Evolutionary conservation across 2,113 vertebrate species (phyloP).

Genomic region (Felis catus): DNA sequence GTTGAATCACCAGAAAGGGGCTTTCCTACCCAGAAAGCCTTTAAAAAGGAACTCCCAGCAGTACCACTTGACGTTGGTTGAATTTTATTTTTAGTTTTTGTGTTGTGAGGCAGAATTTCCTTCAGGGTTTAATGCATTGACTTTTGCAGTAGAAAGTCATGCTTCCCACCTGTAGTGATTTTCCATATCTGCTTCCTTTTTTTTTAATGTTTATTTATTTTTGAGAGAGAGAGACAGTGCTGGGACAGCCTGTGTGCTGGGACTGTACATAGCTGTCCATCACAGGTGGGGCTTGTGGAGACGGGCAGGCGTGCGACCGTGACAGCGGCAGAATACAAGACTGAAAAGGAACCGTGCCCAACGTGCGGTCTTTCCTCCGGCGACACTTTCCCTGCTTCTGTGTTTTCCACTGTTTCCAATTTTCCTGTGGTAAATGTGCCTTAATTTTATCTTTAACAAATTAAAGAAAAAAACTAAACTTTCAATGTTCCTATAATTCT

Average conservation of each 20-base stretch:
- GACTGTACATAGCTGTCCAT: fast-evolving
- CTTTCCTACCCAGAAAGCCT: neutral
- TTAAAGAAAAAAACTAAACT: neutral
- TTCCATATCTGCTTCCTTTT: neutral
- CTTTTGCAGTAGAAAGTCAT: neutral
- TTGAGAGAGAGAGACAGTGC: too few species aligned
- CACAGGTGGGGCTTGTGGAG: neutral
- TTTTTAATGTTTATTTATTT: too few species aligned
- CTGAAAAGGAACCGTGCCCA: fast-evolving
- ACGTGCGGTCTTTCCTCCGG: fast-evolving
- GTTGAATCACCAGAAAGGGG: neutral
- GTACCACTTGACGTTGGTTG: fast-evolving
- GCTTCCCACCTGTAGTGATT: neutral
- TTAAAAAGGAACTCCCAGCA: too few species aligned
- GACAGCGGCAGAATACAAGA: fast-evolving
- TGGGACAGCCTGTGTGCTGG: fast-evolving
- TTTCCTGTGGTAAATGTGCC: neutral
- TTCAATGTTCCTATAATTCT: neutral
- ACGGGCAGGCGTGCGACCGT: too few species aligned
- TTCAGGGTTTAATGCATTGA: neutral
- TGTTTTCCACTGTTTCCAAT: fast-evolving
- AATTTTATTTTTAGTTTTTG: neutral
- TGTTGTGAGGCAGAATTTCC: neutral
- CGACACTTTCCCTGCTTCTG: neutral
- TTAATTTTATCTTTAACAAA: neutral